A percentile compares a stretch with the other conserved stretches of the same genome.
phyloP scores from a whole-genome alignment of 2,888 invertebrate species.

The Anoplius nigerrimus region DNA sequence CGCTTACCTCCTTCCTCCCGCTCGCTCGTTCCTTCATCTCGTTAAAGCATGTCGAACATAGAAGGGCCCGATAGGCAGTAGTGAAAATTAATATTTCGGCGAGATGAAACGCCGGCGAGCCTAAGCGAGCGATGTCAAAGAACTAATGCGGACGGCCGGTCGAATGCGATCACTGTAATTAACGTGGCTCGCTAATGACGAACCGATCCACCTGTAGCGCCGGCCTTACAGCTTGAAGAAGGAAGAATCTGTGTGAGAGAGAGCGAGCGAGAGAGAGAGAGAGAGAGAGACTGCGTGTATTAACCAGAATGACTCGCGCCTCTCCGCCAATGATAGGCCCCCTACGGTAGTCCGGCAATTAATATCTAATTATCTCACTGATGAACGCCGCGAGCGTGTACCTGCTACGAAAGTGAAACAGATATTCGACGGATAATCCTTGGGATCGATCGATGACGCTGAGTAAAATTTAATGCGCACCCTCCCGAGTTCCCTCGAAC shows the following conservation, averaged over 20 bases:
- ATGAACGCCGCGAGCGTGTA: conserved; percentile 54
- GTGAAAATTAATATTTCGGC: conserved; percentile 66
- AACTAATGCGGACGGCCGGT: conserved; percentile 46
- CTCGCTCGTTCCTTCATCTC: neutral
- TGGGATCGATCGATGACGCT: conserved; percentile 17
- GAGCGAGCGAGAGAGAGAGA: no score
- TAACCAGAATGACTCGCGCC: conserved; percentile 67
- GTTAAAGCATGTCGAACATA: neutral
- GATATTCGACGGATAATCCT: conserved; percentile 45
- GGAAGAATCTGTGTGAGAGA: conserved; percentile 14
- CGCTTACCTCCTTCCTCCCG: conserved; percentile 37
- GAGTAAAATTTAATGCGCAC: conserved; percentile 19
- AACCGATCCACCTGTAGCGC: conserved; percentile 53
- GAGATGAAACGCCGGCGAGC: conserved; percentile 64
- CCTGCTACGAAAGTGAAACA: conserved; percentile 55
- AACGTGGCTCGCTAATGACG: conserved; percentile 63
- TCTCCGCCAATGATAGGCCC: conserved; percentile 53
- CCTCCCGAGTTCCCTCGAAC: neutral
- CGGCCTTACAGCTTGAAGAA: conserved; percentile 32
- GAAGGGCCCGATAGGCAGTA: neutral
- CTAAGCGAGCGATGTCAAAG: conserved; percentile 59
- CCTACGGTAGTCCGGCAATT: conserved; percentile 67
- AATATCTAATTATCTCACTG: conserved; percentile 69
- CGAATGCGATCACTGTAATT: conserved; percentile 67
- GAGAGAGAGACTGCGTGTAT: conserved; percentile 48